Evolutionary conservation across 2,797 vertebrate species (phyloP).

Genomic region (Vireo griseus): DNA sequence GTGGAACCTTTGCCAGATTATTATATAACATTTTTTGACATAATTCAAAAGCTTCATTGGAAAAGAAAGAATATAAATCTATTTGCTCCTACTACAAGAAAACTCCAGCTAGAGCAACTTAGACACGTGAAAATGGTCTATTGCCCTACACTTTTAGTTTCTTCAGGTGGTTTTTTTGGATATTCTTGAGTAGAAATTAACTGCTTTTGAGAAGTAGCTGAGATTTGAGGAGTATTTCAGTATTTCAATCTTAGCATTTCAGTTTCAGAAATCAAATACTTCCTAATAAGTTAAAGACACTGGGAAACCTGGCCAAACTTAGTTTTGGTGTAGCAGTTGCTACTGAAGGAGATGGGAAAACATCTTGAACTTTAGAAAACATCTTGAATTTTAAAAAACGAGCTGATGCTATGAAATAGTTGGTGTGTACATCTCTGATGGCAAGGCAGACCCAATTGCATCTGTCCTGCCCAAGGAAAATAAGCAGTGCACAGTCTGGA

Average conservation of each 20-base stretch:
- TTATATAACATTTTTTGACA: not conserved
- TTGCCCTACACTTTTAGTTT: not conserved
- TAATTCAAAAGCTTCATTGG: not conserved
- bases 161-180: not conserved
- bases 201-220: not conserved
- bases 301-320: not conserved
- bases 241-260: not conserved
- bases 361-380: not conserved
- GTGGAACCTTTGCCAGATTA: not conserved
- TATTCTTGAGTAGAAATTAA: not conserved
- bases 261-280: not conserved
- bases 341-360: not conserved
- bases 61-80: not conserved
- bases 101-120: not conserved
- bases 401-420: not conserved
- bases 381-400: not conserved
- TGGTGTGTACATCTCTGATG: not conserved
- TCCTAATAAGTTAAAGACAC: not conserved
- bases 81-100: not conserved
- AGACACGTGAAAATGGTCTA: not conserved
- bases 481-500: not conserved
- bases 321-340: not conserved
- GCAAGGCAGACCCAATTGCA: not conserved
- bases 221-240: not conserved
- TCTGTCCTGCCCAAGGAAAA: not conserved